Evolutionary conservation across 2,888 invertebrate genomes (phyloP), one percentile per base, ranked within the genome.

Genomic region (Steinernema carpocapsae): DNA sequence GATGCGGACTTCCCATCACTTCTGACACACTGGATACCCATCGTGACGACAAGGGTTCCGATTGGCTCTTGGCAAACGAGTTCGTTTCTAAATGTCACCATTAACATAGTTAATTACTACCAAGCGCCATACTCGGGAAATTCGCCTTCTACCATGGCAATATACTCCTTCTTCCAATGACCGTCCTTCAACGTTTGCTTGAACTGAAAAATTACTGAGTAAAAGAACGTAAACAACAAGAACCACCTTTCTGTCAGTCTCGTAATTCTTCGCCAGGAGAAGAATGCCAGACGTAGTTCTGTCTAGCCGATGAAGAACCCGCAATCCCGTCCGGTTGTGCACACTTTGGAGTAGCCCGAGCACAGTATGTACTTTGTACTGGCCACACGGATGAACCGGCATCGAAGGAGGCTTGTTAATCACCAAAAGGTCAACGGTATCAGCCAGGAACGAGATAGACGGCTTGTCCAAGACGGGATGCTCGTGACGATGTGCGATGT

Each of bases 351-450:
- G 74, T 56, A 78, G 74, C 10, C 83, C 77, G 32, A 74, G 93
- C 79, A 99, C 93, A 7, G 96, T 95, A 90, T 99, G 99, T 90
- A 96, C 94, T 73, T 96, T 92, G 90, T 97, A 99, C 87, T 97
- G 92, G 77, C 99, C 99, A 89, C 97, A 97, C 1, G 97, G 97
- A 89, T 99, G 97, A 76, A 78, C 75, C 10, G 86, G 86, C 74
- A 85, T 73, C 12, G 84, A 84, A 0, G 87, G 79, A n/a, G 86
- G 86, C 74, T 87, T 86, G 76, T 86, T 80, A 17, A 86, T 94
- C 91, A 99, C 97, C 91, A 99, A 93, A 91, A 97, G 92, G 91
- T 99, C 95, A 91, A 96, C 94, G 91, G 94, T 95, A 92, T 96
- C 94, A 91, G 94, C 93, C 89, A 99, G 93, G 91, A 99, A 93